Conservation (phyloP, 2,113 vertebrate species). For the Cisticola juncidis region DNA sequence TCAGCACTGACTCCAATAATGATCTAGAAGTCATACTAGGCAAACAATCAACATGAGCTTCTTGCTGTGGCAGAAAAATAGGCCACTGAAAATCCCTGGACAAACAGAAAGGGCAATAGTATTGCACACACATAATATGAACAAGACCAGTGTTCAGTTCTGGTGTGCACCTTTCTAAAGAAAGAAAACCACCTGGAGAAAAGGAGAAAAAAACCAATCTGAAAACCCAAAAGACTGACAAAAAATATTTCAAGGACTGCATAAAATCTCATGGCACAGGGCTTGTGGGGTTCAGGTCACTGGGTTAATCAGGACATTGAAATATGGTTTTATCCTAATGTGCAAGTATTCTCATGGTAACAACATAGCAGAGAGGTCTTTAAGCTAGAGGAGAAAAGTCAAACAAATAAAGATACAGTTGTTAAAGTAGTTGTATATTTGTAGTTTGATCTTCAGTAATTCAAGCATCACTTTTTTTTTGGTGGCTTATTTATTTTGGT, state of each 20-base stretch:
- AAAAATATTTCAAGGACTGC: not conserved
- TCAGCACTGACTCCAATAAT: not conserved
- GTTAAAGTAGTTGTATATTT: not conserved
- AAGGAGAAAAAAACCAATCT: not conserved
- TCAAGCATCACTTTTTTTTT: not conserved
- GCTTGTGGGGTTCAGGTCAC: not conserved
- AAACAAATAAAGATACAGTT: not conserved
- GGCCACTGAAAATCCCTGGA: conserved; percentile 2
- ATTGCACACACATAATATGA: not conserved
- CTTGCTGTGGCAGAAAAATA: conserved; percentile 7
- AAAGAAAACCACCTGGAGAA: not conserved
- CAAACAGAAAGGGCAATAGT: conserved; percentile 9
- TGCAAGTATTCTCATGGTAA: not conserved
- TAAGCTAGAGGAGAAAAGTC: not conserved
- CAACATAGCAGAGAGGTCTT: not conserved
- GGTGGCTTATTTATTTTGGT: not conserved
- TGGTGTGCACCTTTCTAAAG: not conserved
- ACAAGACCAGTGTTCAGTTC: not conserved
- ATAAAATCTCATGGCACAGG: not conserved
- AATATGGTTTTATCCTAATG: not conserved
- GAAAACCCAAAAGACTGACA: not conserved
- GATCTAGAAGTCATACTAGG: not conserved
- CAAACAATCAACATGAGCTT: conserved; percentile 29
- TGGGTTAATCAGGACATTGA: not conserved
- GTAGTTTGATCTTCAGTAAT: not conserved